A percentile compares a stretch with the other conserved stretches of the same genome.
Evolutionary conservation across 2,888 invertebrate species (phyloP).

Genomic region (Dicyrtoma fusca): DNA sequence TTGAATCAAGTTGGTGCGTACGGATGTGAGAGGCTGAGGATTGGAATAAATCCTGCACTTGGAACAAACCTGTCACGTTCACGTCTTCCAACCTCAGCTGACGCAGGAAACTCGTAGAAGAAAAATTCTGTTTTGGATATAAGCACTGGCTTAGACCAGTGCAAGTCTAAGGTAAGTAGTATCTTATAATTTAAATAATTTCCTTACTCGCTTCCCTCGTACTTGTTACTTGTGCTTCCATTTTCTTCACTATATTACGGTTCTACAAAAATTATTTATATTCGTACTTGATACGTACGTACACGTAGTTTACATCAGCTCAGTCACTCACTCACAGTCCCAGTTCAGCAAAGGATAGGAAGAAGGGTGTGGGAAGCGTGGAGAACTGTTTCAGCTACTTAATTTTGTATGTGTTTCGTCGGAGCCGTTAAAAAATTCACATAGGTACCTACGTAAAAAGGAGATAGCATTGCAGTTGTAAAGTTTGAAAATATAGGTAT

Average conservation of each 20-base stretch:
- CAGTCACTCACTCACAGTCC: slow-evolving; percentile 1
- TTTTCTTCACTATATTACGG: not conserved
- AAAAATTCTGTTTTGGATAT: slow-evolving; percentile 15
- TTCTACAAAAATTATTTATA: not conserved
- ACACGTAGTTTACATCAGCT: no score
- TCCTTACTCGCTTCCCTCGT: not conserved
- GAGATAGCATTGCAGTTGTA: no score
- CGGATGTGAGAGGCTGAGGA: slow-evolving; percentile 7
- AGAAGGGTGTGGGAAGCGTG: no score
- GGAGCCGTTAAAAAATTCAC: no score
- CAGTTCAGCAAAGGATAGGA: no score
- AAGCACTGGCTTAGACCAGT: slow-evolving; percentile 55
- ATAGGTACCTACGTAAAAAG: no score
- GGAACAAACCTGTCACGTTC: not conserved
- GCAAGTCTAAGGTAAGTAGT: slow-evolving; percentile 50
- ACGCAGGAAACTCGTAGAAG: not conserved
- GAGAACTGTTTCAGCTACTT: no score
- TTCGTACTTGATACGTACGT: no score
- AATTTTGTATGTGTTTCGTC: no score
- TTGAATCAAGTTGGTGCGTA: not conserved
- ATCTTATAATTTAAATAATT: not conserved
- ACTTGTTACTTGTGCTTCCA: not conserved
- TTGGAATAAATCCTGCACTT: not conserved
- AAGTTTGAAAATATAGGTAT: no score
- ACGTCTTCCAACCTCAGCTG: slow-evolving; percentile 16